These are phyloP conservation scores for Hypercompe scribonia DNA, from an alignment of 2,888 invertebrate genomes.

Conservation along the genomic window DNA sequence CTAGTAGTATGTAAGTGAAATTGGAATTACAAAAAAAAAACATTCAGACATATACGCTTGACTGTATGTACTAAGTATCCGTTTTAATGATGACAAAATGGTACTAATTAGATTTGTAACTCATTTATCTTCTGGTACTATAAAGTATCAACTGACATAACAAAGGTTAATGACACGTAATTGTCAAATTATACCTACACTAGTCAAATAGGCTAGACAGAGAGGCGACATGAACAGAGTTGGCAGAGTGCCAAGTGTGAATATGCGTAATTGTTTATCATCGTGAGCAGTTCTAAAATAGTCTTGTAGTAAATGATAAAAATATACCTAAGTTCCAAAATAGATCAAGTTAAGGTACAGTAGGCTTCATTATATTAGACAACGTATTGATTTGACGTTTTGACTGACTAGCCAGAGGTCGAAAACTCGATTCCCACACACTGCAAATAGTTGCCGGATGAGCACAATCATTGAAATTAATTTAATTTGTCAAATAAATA, in stretches of 20 bases:
- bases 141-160: neutral
- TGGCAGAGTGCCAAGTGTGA: slow-evolving; percentile 2
- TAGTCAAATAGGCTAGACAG: slow-evolving; percentile 7
- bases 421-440: too few species aligned
- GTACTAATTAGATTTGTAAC: neutral
- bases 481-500: too few species aligned
- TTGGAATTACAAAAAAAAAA: too few species aligned
- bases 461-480: too few species aligned
- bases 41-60: too few species aligned
- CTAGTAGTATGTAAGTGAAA: too few species aligned
- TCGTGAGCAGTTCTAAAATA: neutral
- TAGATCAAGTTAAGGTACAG: neutral
- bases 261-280: neutral
- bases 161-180: slow-evolving; percentile 11
- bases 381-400: too few species aligned
- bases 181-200: neutral
- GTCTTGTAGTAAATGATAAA: slow-evolving; percentile 1
- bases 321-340: neutral
- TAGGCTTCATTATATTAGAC: too few species aligned
- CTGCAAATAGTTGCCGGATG: too few species aligned
- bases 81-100: neutral
- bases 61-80: too few species aligned
- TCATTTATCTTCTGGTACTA: neutral
- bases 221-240: slow-evolving; percentile 11
- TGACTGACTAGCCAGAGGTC: too few species aligned